Evolutionary conservation across 2,888 invertebrate genomes (phyloP).

Genomic region (Temnothorax ravouxi): DNA sequence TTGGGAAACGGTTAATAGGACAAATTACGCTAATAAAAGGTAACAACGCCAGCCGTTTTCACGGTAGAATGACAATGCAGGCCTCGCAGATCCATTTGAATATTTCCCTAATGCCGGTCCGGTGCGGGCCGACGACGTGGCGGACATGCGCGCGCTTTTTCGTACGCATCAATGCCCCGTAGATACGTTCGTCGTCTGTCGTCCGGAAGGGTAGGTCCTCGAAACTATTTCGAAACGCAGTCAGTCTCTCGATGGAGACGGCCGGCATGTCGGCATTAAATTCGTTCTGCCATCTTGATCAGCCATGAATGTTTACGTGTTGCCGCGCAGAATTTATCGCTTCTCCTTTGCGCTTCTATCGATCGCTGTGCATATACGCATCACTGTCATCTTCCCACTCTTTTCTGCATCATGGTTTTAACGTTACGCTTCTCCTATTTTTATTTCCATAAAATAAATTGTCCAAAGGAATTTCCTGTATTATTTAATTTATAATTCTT

Average conservation of each 20-base stretch:
- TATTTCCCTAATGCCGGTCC: slow-evolving; percentile 79
- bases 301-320: slow-evolving; percentile 52
- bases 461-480: not conserved
- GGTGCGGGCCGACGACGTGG: slow-evolving; percentile 62
- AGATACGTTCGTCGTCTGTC: slow-evolving; percentile 79
- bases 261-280: slow-evolving; percentile 74
- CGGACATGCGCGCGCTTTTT: slow-evolving; percentile 83
- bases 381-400: not conserved
- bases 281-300: slow-evolving; percentile 75
- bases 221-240: slow-evolving; percentile 65
- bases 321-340: slow-evolving; percentile 68
- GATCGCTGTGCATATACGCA: not conserved
- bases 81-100: slow-evolving; percentile 79
- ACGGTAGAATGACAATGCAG: slow-evolving; percentile 85
- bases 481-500: not conserved
- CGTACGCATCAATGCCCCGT: slow-evolving; percentile 83
- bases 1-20: slow-evolving; percentile 83
- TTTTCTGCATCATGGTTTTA: not conserved
- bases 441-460: not conserved
- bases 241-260: slow-evolving; percentile 59
- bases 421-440: not conserved
- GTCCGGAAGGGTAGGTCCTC: slow-evolving; percentile 79
- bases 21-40: slow-evolving; percentile 85
- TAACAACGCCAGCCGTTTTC: slow-evolving; percentile 84
- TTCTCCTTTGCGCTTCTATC: slow-evolving; percentile 27